Conservation (phyloP, 2,797 vertebrate species). For the Clarias pachynema region DNA sequence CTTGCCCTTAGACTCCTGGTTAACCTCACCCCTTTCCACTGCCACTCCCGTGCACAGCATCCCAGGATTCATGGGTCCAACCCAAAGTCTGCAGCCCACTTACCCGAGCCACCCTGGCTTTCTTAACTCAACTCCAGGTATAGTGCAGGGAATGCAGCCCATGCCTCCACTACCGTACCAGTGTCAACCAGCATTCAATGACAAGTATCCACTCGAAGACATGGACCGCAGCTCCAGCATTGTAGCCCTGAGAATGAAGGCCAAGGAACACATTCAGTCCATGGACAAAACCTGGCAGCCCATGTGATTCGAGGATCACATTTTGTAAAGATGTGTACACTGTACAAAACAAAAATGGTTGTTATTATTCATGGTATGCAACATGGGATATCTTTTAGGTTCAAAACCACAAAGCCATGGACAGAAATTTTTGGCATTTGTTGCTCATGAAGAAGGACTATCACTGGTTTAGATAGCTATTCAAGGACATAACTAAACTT, state of each 20-base stretch:
- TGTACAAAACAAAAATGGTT: not conserved
- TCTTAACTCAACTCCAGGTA: conserved; percentile 77
- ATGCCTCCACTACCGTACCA: conserved; percentile 85
- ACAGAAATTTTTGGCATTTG: not conserved
- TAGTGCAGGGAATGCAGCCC: conserved; percentile 86
- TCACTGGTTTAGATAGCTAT: not conserved
- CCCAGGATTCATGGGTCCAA: conserved; percentile 84
- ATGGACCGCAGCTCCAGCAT: conserved; percentile 88
- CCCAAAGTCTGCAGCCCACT: conserved; percentile 82
- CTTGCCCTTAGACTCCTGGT: conserved; percentile 88
- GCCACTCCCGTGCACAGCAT: conserved; percentile 84
- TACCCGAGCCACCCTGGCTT: conserved; percentile 79
- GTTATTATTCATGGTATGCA: not conserved
- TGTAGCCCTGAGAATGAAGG: conserved; percentile 88
- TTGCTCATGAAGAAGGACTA: conserved; percentile 7
- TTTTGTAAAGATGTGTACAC: conserved; percentile 13
- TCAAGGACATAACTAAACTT: not conserved
- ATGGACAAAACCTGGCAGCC: conserved; percentile 94
- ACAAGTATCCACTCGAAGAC: conserved; percentile 88
- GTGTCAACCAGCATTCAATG: conserved; percentile 81
- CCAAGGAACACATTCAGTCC: conserved; percentile 92
- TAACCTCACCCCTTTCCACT: conserved; percentile 85
- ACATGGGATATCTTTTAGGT: conserved; percentile 1
- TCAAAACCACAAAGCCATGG: conserved; percentile 21
- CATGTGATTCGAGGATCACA: conserved; percentile 74